phyloP scores from a whole-genome alignment of 1,140 invertebrate genomes.

The Pollicipes pollicipes region DNA sequence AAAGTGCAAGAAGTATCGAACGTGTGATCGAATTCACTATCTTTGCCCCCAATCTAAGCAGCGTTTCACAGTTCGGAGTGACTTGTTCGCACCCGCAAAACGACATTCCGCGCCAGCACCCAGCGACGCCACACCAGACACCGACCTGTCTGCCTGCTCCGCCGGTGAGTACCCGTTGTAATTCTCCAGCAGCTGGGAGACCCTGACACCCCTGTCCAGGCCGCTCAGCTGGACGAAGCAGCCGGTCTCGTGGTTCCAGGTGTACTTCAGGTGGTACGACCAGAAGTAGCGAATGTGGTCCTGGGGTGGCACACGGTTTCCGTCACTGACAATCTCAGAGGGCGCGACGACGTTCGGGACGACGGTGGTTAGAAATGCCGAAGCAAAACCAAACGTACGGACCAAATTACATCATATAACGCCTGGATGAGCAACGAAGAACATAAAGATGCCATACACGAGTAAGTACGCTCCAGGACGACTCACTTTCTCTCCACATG shows the following conservation, averaged over 20 bases:
- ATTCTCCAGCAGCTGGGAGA: slow-evolving; percentile 25
- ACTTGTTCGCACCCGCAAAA: too few species aligned
- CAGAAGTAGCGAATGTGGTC: slow-evolving; percentile 21
- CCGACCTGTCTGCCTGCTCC: slow-evolving; percentile 25
- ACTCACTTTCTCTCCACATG: too few species aligned
- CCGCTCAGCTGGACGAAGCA: slow-evolving; percentile 22
- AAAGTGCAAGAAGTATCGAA: too few species aligned
- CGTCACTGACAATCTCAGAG: slow-evolving; percentile 8
- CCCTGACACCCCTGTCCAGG: slow-evolving; percentile 24
- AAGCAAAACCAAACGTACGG: slow-evolving; percentile 9
- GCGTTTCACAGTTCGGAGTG: too few species aligned
- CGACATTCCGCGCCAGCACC: too few species aligned
- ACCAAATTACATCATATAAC: slow-evolving; percentile 12
- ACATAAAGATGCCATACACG: background rate
- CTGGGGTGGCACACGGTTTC: slow-evolving; percentile 7
- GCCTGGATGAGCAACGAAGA: background rate
- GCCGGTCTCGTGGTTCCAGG: slow-evolving; percentile 19
- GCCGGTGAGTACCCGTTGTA: slow-evolving; percentile 22
- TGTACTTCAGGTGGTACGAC: slow-evolving; percentile 23
- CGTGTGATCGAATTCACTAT: too few species aligned
- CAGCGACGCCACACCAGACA: background rate
- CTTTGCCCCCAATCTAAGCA: too few species aligned
- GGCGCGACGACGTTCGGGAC: slow-evolving; percentile 12
- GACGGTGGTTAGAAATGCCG: slow-evolving; percentile 10
- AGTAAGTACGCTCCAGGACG: too few species aligned